phyloP scores from a whole-genome alignment of 2,888 invertebrate genomes.

The Agonopterix heracliana region DNA sequence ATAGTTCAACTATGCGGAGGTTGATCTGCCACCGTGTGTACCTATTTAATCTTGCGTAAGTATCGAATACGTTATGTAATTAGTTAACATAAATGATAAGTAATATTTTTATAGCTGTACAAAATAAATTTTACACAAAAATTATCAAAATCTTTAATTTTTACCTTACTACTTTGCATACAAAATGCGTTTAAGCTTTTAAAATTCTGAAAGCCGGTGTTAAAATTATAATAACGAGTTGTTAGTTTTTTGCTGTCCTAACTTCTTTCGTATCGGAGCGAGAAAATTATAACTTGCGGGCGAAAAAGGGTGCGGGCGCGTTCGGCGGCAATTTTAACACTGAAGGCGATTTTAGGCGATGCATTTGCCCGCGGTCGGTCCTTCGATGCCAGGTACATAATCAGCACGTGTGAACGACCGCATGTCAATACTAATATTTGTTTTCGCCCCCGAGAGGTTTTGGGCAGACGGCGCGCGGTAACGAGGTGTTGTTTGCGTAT shows the following conservation, averaged over 20 bases:
- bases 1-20: too few relatives aligned
- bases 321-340: conserved; percentile 51
- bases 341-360: conserved; percentile 37
- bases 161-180: conserved; percentile 19
- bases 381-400: too few relatives aligned
- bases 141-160: conserved; percentile 19
- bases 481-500: conserved; percentile 46
- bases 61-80: neutral
- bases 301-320: conserved; percentile 35
- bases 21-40: too few relatives aligned
- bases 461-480: conserved; percentile 41
- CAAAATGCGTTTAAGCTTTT: conserved; percentile 22
- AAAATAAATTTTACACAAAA: conserved; percentile 46
- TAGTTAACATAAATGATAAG: neutral
- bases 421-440: conserved; percentile 66
- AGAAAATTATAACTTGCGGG: conserved; percentile 53
- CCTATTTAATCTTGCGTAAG: too few relatives aligned
- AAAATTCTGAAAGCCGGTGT: conserved; percentile 13
- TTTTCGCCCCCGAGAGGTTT: conserved; percentile 51
- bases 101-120: conserved; percentile 52
- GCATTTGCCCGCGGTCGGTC: conserved; percentile 15
- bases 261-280: conserved; percentile 34
- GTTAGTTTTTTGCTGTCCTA: conserved; percentile 39
- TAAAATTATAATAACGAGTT: conserved; percentile 5
- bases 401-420: conserved; percentile 32